Evolutionary conservation across 2,888 invertebrate species (phyloP).

Genomic region (Pollenia labialis): DNA sequence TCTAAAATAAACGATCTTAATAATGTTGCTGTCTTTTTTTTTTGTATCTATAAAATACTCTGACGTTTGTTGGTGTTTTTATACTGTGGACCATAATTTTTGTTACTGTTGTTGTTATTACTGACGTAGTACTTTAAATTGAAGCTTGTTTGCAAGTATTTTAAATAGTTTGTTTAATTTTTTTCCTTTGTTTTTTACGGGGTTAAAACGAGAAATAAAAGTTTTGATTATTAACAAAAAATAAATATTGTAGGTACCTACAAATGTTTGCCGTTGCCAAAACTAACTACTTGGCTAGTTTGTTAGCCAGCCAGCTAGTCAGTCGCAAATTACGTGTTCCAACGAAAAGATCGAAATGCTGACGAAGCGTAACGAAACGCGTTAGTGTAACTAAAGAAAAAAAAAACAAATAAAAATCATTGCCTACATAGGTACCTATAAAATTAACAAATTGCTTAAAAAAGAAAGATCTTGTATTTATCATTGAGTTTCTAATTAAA

Average conservation of each 20-base stretch:
- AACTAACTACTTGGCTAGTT: constrained; percentile 23
- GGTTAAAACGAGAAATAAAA: constrained; percentile 1
- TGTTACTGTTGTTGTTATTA: constrained; percentile 28
- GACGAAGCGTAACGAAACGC: constrained; percentile 70
- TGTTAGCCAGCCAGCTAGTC: constrained; percentile 56
- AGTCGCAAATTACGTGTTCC: constrained; percentile 73
- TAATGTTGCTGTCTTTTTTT: constrained; percentile 18
- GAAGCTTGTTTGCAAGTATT: constrained; percentile 19
- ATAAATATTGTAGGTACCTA: constrained; percentile 42
- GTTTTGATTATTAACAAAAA: background rate
- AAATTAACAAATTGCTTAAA: constrained; percentile 12
- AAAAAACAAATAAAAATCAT: constrained; percentile 28
- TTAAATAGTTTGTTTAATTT: constrained; percentile 40
- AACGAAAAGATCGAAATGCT: constrained; percentile 71
- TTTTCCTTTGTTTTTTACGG: constrained; percentile 12
- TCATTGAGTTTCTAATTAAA: constrained; percentile 46
- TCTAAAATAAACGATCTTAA: constrained; percentile 40
- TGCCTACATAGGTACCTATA: background rate
- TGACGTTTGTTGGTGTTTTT: constrained; percentile 49
- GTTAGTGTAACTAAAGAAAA: constrained; percentile 68
- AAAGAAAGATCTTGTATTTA: constrained; percentile 45
- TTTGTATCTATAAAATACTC: constrained; percentile 13
- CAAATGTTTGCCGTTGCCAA: constrained; percentile 1
- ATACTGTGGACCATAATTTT: background rate
- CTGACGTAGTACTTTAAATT: constrained; percentile 40